Evolutionary conservation across 2,888 invertebrate species (phyloP).

Genomic region (Lasiommata megera): DNA sequence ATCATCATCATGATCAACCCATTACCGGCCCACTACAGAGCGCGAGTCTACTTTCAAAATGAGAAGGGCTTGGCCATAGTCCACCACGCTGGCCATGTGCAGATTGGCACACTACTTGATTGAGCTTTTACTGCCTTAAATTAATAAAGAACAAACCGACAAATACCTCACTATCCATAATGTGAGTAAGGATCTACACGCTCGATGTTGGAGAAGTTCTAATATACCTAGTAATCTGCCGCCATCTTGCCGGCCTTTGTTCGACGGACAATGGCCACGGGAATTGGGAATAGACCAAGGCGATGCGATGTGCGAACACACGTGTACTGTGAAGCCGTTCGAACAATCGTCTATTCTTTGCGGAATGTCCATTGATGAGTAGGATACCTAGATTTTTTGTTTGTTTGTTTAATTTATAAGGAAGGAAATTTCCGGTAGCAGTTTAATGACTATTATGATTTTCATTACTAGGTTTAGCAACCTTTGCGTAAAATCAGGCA

Average conservation of each 20-base stretch:
- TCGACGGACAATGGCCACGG: slow-evolving; percentile 59
- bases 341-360: slow-evolving; percentile 56
- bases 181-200: not conserved
- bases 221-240: slow-evolving; percentile 21
- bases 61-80: no score
- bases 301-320: slow-evolving; percentile 49
- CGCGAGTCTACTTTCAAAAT: no score
- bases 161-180: no score
- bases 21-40: no score
- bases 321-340: slow-evolving; percentile 46
- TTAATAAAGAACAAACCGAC: no score
- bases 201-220: slow-evolving; percentile 16
- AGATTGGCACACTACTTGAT: no score
- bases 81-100: no score
- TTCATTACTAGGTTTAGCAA: no score
- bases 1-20: no score
- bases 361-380: slow-evolving; percentile 29
- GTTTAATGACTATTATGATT: no score
- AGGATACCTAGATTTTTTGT: not conserved
- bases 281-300: slow-evolving; percentile 54
- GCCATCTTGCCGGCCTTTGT: slow-evolving; percentile 52
- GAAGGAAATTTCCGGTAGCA: not conserved
- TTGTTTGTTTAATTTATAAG: not conserved
- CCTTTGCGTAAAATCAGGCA: no score
- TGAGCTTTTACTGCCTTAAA: no score